Conservation (phyloP, 2,888 invertebrate species). For the Megalurothrips usitatus region DNA sequence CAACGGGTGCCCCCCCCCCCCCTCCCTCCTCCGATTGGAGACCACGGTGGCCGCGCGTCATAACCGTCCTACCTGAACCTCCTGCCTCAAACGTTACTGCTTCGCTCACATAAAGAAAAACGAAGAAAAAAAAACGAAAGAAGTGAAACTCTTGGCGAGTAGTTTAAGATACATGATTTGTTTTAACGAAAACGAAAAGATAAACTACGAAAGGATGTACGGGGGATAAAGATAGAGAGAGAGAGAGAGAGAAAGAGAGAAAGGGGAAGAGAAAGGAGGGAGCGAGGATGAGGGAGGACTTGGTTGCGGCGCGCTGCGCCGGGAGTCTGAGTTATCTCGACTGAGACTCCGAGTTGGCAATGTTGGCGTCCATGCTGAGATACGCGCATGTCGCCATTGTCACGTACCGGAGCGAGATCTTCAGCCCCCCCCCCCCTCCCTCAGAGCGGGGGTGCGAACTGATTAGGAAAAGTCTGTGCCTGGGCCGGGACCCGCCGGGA, state of each 20-base stretch:
- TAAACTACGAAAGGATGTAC: too few relatives aligned
- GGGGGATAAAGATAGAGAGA: neutral
- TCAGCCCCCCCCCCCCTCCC: neutral
- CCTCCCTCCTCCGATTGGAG: too few relatives aligned
- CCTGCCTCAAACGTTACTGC: too few relatives aligned
- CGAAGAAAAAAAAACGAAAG: too few relatives aligned
- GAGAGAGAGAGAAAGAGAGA: neutral
- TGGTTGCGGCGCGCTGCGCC: neutral
- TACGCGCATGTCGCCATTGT: slow-evolving; percentile 8
- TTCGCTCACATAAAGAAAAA: too few relatives aligned
- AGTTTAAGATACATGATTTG: too few relatives aligned
- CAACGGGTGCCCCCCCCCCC: too few relatives aligned
- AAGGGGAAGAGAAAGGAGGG: neutral
- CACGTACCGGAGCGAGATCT: neutral
- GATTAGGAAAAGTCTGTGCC: slow-evolving; percentile 17
- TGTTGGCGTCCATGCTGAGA: neutral
- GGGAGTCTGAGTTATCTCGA: neutral
- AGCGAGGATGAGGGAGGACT: neutral
- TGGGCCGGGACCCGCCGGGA: neutral
- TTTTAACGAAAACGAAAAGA: too few relatives aligned
- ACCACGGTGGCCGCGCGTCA: too few relatives aligned
- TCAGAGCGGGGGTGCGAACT: neutral
- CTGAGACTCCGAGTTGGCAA: neutral
- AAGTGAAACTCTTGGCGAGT: too few relatives aligned
- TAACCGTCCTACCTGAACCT: too few relatives aligned